Base-by-base conservation (phyloP, 2,888 invertebrate species). In the Heteropelma amictum region DNA sequence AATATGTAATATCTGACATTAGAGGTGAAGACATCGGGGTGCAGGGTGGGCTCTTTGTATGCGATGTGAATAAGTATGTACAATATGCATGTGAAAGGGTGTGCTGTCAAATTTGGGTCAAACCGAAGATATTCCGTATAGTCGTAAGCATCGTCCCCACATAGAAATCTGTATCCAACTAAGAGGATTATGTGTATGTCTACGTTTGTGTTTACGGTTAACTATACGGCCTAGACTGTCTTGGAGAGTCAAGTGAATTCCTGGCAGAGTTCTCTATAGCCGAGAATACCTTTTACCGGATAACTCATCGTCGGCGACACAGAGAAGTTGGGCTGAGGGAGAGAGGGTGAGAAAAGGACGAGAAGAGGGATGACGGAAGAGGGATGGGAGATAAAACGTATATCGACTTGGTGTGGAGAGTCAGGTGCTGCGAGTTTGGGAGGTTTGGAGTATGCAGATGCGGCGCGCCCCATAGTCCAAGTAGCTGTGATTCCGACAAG, bases 221-320 rank as follows among this genome's bases (percentile, higher is more conserved):
- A 68, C 54, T 35, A 56, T 47, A 60, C n/a, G 40, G 60, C 19
- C 33, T 23, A 21, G 69, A 60, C 67, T 33, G 61, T 40, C 56
- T 14, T 33, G 49, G 61, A 67, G 61, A 71, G 47, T 54, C 70
- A 38, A 60, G 58, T 69, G 47, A 75, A 71, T 75, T 71, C 75
- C 65, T 8, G 40, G 12, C 33, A 30, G 56, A 63, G 49, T 75
- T 75, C 71, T 51, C 71, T 28, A 14, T 33, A 38, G 63, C 75
- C 75, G 70, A 63, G 71, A 71, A 75, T 75, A 71, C 71, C 75
- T 71, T 45, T 40, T 56, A 42, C 61, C 70, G 56, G 56, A 75
- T 75, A 75, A 71, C 71, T 71, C 71, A 68, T 75, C 28, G 45
- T 38, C 4, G 38, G 21, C 5, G 35, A 17, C 28, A 28, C 47